phyloP scores from a whole-genome alignment of 2,797 vertebrate genomes.

The Mormyrus proboscirostris region DNA sequence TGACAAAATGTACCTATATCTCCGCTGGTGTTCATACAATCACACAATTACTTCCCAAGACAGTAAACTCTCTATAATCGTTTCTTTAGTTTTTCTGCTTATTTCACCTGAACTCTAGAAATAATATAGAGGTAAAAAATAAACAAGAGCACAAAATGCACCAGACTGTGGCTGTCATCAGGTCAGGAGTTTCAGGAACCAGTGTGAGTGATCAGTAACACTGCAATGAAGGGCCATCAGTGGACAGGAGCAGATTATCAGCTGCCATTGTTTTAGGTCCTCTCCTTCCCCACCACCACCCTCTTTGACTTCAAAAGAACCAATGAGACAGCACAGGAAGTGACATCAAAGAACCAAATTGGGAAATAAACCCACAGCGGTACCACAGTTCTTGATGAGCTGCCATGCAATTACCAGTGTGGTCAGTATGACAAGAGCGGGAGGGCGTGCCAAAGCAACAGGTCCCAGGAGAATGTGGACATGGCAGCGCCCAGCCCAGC shows the following conservation, averaged over 20 bases:
- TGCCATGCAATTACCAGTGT: slow-evolving; percentile 69
- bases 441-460: not conserved
- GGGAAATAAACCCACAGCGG: slow-evolving; percentile 43
- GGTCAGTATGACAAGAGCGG: not conserved
- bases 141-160: slow-evolving; percentile 63
- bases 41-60: slow-evolving; percentile 51
- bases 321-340: not conserved
- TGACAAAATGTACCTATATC: slow-evolving; percentile 59
- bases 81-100: slow-evolving; percentile 25
- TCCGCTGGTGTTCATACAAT: slow-evolving; percentile 65
- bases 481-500: not conserved
- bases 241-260: slow-evolving; percentile 57
- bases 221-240: slow-evolving; percentile 53
- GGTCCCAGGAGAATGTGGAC: not conserved
- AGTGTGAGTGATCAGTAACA: slow-evolving; percentile 24
- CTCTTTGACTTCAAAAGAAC: slow-evolving; percentile 28
- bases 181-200: slow-evolving; percentile 23
- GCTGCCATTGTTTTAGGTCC: slow-evolving; percentile 67
- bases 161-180: slow-evolving; percentile 52
- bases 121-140: not conserved
- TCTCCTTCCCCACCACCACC: slow-evolving; percentile 54
- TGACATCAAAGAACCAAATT: slow-evolving; percentile 23
- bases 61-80: slow-evolving; percentile 61
- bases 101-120: slow-evolving; percentile 9
- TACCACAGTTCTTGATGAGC: slow-evolving; percentile 64